Conservation (phyloP, 37 sponge, comb jelly and placozoan species). For the Cliona cf. orientalis region DNA sequence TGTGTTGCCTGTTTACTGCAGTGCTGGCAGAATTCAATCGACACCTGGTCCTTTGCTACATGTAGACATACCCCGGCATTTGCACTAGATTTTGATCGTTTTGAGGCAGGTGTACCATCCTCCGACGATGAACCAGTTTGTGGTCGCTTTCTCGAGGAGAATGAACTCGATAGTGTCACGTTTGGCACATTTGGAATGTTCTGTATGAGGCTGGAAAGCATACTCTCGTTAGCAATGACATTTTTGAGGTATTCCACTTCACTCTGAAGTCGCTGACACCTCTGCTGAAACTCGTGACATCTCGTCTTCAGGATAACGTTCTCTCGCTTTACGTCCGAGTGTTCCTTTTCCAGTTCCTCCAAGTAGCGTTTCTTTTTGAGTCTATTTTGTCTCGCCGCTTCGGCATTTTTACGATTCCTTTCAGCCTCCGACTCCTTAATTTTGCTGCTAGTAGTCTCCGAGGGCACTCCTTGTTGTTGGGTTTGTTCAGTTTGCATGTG, state of each 20-base stretch:
- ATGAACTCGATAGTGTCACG: constrained; percentile 53
- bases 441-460: background rate
- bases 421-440: background rate
- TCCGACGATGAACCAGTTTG: background rate
- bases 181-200: constrained; percentile 62
- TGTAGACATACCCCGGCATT: constrained; percentile 77
- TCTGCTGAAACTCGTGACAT: constrained; percentile 34
- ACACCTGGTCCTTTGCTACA: constrained; percentile 71
- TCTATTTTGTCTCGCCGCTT: constrained; percentile 73
- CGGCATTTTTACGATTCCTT: constrained; percentile 71
- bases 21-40: constrained; percentile 68
- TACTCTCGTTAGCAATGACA: constrained; percentile 76
- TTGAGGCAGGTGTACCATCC: background rate
- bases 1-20: constrained; percentile 58
- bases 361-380: constrained; percentile 77
- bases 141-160: constrained; percentile 36
- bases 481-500: too few species aligned
- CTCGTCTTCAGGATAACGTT: constrained; percentile 44
- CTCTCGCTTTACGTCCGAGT: constrained; percentile 36
- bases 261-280: constrained; percentile 9
- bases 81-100: background rate
- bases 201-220: constrained; percentile 50
- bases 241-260: constrained; percentile 75
- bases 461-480: background rate
- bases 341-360: constrained; percentile 49